A percentile compares a stretch with the other conserved stretches of the same genome.
Evolutionary conservation across 2,113 vertebrate genomes (phyloP).

Genomic region (Tragelaphus strepsiceros): DNA sequence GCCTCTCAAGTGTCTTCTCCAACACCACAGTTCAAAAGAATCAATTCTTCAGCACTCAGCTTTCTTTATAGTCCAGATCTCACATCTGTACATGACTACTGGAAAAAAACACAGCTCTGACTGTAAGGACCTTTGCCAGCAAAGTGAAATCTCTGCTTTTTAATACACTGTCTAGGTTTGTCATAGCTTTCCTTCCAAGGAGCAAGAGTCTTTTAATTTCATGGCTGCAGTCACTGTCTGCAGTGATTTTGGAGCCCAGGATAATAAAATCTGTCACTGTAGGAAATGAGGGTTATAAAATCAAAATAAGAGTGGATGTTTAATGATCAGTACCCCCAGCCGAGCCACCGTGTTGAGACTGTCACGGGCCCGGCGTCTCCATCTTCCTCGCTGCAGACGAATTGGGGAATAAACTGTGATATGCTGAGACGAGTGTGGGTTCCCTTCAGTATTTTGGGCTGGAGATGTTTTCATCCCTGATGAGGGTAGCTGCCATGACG

Average conservation of each 20-base stretch:
- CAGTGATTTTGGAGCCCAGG: background rate
- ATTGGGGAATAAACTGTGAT: background rate
- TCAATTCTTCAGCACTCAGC: background rate
- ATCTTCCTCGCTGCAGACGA: rapidly evolving
- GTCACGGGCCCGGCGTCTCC: background rate
- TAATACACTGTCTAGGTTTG: background rate
- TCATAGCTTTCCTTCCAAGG: background rate
- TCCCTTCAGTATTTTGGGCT: background rate
- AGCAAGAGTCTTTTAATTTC: background rate
- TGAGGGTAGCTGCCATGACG: rapidly evolving
- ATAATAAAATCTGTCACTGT: background rate
- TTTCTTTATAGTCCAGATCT: background rate
- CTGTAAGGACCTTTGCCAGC: background rate
- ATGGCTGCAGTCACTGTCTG: background rate
- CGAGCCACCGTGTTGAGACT: rapidly evolving
- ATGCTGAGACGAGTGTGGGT: background rate
- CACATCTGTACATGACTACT: background rate
- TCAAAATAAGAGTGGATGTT: background rate
- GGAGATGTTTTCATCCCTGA: background rate
- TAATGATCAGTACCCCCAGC: background rate
- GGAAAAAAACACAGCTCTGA: background rate
- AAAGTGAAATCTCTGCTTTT: background rate
- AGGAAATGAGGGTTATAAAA: background rate
- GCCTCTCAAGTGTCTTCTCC: background rate
- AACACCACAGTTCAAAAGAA: background rate